A percentile compares a stretch with the other conserved stretches of the same genome.
Evolutionary conservation across 2,888 invertebrate genomes (phyloP).

Genomic region (Drosophila peninsularis): DNA sequence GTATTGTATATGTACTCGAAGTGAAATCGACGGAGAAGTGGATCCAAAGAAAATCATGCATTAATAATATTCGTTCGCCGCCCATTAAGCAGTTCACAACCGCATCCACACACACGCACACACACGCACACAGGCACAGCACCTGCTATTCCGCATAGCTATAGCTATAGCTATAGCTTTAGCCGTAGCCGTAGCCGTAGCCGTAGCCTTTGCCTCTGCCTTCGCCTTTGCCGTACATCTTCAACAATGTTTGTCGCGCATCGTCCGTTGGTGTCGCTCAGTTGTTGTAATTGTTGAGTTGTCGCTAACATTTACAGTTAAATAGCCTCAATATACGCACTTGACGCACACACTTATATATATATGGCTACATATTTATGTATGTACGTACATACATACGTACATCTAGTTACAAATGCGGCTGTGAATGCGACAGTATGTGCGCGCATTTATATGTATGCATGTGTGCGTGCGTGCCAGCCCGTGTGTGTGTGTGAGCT

Average conservation of each 20-base stretch:
- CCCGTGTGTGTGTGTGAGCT: constrained; percentile 26
- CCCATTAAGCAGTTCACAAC: constrained; percentile 7
- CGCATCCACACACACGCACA: constrained; percentile 1
- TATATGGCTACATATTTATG: neutral
- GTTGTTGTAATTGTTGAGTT: constrained; percentile 59
- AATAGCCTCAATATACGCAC: constrained; percentile 46
- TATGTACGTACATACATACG: neutral
- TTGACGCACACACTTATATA: constrained; percentile 21
- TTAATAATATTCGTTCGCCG: constrained; percentile 23
- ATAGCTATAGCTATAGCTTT: neutral
- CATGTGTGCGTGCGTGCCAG: constrained; percentile 2
- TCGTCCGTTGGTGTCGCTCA: constrained; percentile 20
- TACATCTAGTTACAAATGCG: constrained; percentile 40
- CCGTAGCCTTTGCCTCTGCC: neutral
- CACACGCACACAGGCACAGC: neutral
- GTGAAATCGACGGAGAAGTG: constrained; percentile 35
- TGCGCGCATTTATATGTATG: constrained; percentile 25
- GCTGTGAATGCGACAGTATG: constrained; percentile 35
- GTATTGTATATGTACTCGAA: constrained; percentile 16
- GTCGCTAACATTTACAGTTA: constrained; percentile 42
- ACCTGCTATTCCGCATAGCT: constrained; percentile 27
- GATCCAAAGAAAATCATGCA: constrained; percentile 18
- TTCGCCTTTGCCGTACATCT: constrained; percentile 2
- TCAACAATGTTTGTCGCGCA: constrained; percentile 38
- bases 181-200: too few relatives aligned